Evolutionary conservation across 2,888 invertebrate species (phyloP), one percentile per base, ranked within the genome.

Genomic region (Coelogynopora nodosa): DNA sequence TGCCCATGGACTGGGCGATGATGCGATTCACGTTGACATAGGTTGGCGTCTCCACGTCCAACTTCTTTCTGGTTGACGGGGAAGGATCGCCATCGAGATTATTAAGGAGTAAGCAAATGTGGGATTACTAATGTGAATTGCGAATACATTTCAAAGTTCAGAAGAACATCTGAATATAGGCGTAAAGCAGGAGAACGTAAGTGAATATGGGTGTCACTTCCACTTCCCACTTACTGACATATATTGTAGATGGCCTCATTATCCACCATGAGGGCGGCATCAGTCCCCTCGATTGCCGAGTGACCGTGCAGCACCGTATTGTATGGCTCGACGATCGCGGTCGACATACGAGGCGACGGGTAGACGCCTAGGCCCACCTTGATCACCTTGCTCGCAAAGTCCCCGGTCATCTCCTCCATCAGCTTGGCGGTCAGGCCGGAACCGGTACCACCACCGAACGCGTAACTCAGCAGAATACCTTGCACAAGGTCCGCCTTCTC

Each of bases 271-370:
- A 88, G 86, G 23, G 96, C 96, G 92, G 96, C 96, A 93, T 97
- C 96, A 0, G 96, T 96, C 92, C 96, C 96, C 92, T 96, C 96
- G 87, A 93, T 88, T 88, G 97, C 97, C 84, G 97, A 97, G 93
- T 97, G 97, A 88, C 97, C 97, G 90, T 96, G 96, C 90, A 97
- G 89, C 13, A 97, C 96, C 0, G 96, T 96, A 93, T 97, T 97
- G 94, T 97, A 97, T 0, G 88, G 88, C 28, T 88, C 88, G 18
- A 88, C 88, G 5, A 88, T 88, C 18, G 88, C 88, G 5, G 88
- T 87, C 2, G 88, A 87, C 23, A 91, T 90, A 18, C 49, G 29
- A 30, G 84, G 84, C 0, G 84, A 30, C 2, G 84, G 84, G 67
- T 84, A 84, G 5, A 84, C 67, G 31, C 49, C 84, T 49, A 31